A percentile compares a stretch with the other conserved stretches of the same genome.
Conservation (phyloP, 2,888 invertebrate genomes). For the Scaptomyza flava region DNA sequence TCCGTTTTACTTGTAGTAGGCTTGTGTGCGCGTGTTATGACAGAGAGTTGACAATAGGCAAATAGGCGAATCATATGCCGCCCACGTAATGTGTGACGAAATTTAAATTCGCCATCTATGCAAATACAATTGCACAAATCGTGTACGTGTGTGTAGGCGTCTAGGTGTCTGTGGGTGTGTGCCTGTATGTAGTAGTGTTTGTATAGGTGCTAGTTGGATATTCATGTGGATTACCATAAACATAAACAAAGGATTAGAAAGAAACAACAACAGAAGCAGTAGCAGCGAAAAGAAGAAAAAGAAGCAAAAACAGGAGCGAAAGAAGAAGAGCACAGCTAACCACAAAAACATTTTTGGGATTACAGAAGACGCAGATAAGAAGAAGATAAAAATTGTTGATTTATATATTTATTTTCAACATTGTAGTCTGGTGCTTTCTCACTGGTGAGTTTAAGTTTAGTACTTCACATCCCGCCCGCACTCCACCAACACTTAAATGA, state of each 20-base stretch:
- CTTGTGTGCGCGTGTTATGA: slow-evolving; percentile 35
- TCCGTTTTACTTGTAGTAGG: neutral
- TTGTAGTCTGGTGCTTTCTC: slow-evolving; percentile 21
- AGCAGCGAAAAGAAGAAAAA: slow-evolving; percentile 8
- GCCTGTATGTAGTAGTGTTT: slow-evolving; percentile 36
- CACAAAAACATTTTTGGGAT: slow-evolving; percentile 65
- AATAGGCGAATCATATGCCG: slow-evolving; percentile 71
- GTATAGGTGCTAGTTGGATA: slow-evolving; percentile 50
- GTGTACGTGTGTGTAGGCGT: slow-evolving; percentile 17
- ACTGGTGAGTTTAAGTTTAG: slow-evolving; percentile 63
- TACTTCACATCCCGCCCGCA: neutral
- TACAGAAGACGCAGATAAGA: slow-evolving; percentile 46
- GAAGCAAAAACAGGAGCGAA: slow-evolving; percentile 5
- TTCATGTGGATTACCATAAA: slow-evolving; percentile 74
- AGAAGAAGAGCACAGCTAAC: slow-evolving; percentile 14
- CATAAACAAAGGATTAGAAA: slow-evolving; percentile 79
- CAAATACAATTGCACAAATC: slow-evolving; percentile 69
- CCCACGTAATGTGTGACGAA: slow-evolving; percentile 81
- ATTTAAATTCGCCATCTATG: slow-evolving; percentile 76
- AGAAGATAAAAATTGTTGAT: slow-evolving; percentile 7
- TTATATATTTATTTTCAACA: slow-evolving; percentile 15
- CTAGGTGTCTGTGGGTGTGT: slow-evolving; percentile 12
- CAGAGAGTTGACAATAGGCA: slow-evolving; percentile 73
- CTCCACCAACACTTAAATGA: slow-evolving; percentile 58
- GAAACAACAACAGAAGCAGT: slow-evolving; percentile 33